Evolutionary conservation across 2,113 vertebrate species (phyloP), one percentile per base, ranked within the genome.

Genomic region (Phalacrocorax aristotelis): DNA sequence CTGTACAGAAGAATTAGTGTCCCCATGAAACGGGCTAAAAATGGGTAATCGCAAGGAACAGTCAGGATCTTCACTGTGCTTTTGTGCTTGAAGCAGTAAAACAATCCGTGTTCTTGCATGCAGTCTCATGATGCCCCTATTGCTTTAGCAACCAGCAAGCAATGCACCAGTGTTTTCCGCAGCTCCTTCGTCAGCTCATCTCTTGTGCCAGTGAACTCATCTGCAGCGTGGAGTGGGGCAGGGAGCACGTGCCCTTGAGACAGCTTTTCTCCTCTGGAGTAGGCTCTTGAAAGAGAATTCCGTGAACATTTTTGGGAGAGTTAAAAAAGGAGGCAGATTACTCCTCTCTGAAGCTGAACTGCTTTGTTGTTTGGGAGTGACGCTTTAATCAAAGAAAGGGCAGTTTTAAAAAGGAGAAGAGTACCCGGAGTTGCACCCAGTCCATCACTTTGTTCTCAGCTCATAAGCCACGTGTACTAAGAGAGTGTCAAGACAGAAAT

Each of bases 121-220:
- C 71, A 38, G 79, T 61, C 54, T 89, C 20, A 27, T 27, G 52
- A 4, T 89, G 83, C 34, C 54, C 48, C 62, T 40, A 3, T 66
- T 83, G 79, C 91, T 87, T 52, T 61, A 83, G 93, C 91, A 87
- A 51, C 18, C 89, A 48, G 89, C 14, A 60, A 94, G 64, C 52
- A 58, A 17, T 15, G 57, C 85, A 44, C 51, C 86, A 66, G 77
- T n/a, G 77, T 49, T 93, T 46, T 32, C 89, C 1, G n/a, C 74
- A 87, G 84, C 94, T 91, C 87, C 68, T 62, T 55, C 8, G 1
- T 60, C 91, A 90, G 87, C 83, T 87, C 5, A 0, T 30, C 55
- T 87, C 69, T 66, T 1, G 2, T 76, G 68, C 87, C 61, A 2
- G 27, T 14, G 51, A 75, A 80, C 89, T 89, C 36, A 40, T 77